Conservation (phyloP, 1,140 invertebrate genomes). For the Drosophila melanogaster region Release_6_plus_ISO1_MT NT_037436.4:17292501-17293000, state of each 20-base stretch:
- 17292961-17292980: constrained; percentile 46
- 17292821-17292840: background rate
- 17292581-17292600: too few relatives aligned
- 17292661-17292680: too few relatives aligned
- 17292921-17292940: background rate
- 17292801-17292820: background rate
- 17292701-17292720: too few relatives aligned
- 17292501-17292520: constrained; percentile 50
- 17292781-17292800: too few relatives aligned
- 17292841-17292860: background rate
- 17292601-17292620: background rate
- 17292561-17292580: constrained; percentile 9
- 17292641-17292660: background rate
- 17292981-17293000: constrained; percentile 27
- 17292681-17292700: too few relatives aligned
- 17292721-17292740: too few relatives aligned
- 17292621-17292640: too few relatives aligned
- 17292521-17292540: constrained; percentile 12
- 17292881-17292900: background rate
- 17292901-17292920: background rate
- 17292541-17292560: constrained; percentile 10
- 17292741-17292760: too few relatives aligned
- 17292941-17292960: background rate
- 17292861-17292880: background rate
- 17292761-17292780: too few relatives aligned